A percentile compares a stretch with the other conserved stretches of the same genome.
phyloP scores from a whole-genome alignment of 2,888 invertebrate genomes.

The Glaucopsyche alexis region DNA sequence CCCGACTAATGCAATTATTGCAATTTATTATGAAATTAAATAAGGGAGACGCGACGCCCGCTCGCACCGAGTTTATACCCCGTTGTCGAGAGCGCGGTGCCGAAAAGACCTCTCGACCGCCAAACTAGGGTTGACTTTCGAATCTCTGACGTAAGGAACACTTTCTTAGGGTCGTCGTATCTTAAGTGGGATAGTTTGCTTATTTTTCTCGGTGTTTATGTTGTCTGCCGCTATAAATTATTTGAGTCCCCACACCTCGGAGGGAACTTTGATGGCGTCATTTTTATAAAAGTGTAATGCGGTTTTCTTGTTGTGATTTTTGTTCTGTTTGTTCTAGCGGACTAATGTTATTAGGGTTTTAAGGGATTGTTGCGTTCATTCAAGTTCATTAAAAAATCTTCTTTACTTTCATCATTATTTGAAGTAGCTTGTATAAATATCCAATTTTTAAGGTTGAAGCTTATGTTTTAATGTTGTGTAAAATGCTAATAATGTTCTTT shows the following conservation, averaged over 20 bases:
- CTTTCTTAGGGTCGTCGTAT: slow-evolving; percentile 37
- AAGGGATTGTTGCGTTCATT: not conserved
- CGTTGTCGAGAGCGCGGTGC: slow-evolving; percentile 44
- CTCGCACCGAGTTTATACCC: slow-evolving; percentile 66
- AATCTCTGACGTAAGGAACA: slow-evolving; percentile 45
- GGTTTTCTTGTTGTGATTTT: slow-evolving; percentile 72
- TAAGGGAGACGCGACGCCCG: slow-evolving; percentile 65
- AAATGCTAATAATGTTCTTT: no score
- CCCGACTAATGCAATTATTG: slow-evolving; percentile 74
- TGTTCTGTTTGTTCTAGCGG: slow-evolving; percentile 34
- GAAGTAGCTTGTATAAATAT: no score
- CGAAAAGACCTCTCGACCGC: slow-evolving; percentile 51
- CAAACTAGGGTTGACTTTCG: slow-evolving; percentile 57
- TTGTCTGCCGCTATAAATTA: slow-evolving; percentile 76
- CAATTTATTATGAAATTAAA: slow-evolving; percentile 79
- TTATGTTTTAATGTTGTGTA: no score
- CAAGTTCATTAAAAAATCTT: not conserved
- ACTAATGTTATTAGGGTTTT: slow-evolving; percentile 1
- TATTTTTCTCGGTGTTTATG: slow-evolving; percentile 74
- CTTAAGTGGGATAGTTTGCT: slow-evolving; percentile 75
- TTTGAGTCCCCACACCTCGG: slow-evolving; percentile 73
- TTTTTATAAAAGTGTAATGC: slow-evolving; percentile 78
- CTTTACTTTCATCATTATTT: not conserved
- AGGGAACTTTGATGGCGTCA: slow-evolving; percentile 67
- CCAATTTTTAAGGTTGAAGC: no score